A percentile compares a stretch with the other conserved stretches of the same genome.
These are phyloP conservation scores for Neocrepidodera transversa DNA, from an alignment of 2,888 invertebrate genomes.

Conservation along the genomic window DNA sequence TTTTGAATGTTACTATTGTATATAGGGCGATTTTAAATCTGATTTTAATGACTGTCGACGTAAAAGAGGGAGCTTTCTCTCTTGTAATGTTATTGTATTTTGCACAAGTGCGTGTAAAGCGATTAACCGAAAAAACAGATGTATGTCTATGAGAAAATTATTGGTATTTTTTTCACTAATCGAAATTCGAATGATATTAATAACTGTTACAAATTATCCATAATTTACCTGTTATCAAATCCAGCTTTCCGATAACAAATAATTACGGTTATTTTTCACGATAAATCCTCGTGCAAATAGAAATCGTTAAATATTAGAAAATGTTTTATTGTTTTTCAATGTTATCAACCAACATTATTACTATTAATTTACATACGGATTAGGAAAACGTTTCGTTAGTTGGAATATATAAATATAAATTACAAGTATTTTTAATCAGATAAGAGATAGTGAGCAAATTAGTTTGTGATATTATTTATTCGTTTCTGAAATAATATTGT, in stretches of 20 bases:
- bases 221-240: neutral
- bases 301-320: neutral
- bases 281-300: neutral
- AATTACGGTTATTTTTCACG: neutral
- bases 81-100: slow-evolving; percentile 20
- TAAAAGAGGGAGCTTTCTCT: slow-evolving; percentile 31
- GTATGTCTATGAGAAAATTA: slow-evolving; percentile 33
- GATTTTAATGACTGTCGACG: slow-evolving; percentile 40
- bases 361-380: neutral
- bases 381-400: neutral
- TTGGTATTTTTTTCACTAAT: neutral
- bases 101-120: slow-evolving; percentile 33
- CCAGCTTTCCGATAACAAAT: neutral
- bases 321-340: neutral
- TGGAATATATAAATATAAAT: neutral
- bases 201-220: too few species aligned
- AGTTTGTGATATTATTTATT: neutral
- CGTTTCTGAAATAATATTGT: too few species aligned
- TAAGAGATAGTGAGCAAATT: neutral
- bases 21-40: slow-evolving; percentile 33
- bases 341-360: neutral
- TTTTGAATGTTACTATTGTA: slow-evolving; percentile 26
- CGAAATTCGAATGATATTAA: too few species aligned
- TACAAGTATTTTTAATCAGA: neutral
- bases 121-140: slow-evolving; percentile 38